A percentile compares a stretch with the other conserved stretches of the same genome.
These are phyloP conservation scores for Gavia stellata DNA, from an alignment of 2,113 vertebrate species.

Conservation along the genomic window DNA sequence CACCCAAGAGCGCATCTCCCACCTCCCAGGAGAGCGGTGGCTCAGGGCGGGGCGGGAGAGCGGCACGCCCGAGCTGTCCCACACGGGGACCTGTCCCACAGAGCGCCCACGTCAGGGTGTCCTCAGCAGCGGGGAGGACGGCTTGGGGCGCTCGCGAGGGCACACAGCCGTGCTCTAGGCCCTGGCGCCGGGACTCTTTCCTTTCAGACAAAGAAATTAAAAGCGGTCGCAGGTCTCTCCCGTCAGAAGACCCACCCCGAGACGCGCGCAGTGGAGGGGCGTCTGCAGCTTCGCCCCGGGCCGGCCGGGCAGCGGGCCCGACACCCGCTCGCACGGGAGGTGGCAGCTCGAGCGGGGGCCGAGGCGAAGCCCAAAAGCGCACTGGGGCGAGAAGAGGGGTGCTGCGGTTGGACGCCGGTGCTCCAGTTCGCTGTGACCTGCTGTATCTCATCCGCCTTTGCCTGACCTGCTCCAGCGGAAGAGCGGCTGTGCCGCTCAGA, in stretches of 20 bases:
- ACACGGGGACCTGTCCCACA: fast-evolving
- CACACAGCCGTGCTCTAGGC: neutral
- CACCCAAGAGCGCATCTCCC: neutral
- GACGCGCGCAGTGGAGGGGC: fast-evolving
- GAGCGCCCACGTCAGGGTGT: neutral
- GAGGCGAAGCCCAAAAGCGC: fast-evolving
- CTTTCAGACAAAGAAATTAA: fast-evolving
- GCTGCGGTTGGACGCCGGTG: fast-evolving
- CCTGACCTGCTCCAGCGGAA: neutral
- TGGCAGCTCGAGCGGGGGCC: too few species aligned
- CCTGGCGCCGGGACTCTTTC: too few species aligned
- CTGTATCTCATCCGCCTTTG: fast-evolving
- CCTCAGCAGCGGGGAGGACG: fast-evolving
- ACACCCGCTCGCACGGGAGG: fast-evolving
- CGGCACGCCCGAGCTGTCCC: neutral
- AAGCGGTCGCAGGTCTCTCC: neutral
- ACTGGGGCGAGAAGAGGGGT: fast-evolving
- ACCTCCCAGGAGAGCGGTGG: neutral
- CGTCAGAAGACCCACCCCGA: neutral
- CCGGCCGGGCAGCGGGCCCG: neutral
- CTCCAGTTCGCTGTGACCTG: fast-evolving
- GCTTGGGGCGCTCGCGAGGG: fast-evolving
- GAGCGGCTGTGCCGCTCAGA: fast-evolving
- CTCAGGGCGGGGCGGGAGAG: neutral
- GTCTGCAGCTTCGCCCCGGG: neutral